phyloP scores from a whole-genome alignment of 2,113 vertebrate genomes.

The Dipodomys ordii region DNA sequence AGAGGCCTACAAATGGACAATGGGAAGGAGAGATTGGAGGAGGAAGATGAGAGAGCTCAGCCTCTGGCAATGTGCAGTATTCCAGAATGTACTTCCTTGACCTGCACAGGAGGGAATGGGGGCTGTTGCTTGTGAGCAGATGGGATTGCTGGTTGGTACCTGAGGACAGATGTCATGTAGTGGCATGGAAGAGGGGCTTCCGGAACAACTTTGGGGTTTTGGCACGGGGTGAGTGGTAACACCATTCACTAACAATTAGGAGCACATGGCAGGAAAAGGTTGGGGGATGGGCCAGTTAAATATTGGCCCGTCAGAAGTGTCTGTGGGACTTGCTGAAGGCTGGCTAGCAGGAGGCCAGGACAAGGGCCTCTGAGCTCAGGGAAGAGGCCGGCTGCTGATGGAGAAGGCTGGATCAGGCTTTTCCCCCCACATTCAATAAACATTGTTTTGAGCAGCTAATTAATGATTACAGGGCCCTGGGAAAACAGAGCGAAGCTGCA shows the following conservation, averaged over 20 bases:
- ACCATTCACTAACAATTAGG: background rate
- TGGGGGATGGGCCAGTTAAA: background rate
- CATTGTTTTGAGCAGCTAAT: constrained; percentile 54
- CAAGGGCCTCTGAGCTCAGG: background rate
- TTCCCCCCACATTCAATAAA: background rate
- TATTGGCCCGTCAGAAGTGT: background rate
- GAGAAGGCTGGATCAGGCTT: background rate
- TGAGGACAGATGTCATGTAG: background rate
- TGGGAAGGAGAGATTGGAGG: background rate
- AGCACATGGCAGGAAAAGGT: background rate
- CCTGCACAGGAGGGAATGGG: background rate
- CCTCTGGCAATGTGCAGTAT: rapidly evolving
- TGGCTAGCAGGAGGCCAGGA: background rate
- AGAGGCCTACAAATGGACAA: background rate
- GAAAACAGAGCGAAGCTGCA: background rate
- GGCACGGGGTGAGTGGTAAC: background rate
- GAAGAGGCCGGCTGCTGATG: background rate
- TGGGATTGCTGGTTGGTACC: background rate
- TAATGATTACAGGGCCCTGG: constrained; percentile 48
- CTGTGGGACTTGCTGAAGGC: background rate
- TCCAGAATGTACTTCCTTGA: background rate
- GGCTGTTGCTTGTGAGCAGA: background rate
- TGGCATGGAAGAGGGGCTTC: too few relatives aligned
- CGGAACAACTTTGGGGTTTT: background rate
- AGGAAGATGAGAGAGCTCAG: background rate